These are phyloP conservation scores for Pteropus rufus DNA, from an alignment of 2,797 vertebrate genomes.

Conservation along the genomic window DNA sequence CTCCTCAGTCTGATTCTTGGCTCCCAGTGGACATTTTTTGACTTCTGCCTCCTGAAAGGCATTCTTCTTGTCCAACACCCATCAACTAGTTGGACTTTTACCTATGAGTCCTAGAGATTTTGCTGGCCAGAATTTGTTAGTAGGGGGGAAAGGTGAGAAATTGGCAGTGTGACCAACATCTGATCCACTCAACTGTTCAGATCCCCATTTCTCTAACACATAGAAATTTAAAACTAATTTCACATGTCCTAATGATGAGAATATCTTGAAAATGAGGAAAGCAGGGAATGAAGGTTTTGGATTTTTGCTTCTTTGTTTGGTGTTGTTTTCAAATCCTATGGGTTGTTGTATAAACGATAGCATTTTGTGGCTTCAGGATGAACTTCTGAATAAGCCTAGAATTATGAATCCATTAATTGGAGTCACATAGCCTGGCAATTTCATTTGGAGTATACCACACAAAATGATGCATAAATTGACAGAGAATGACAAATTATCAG, in stretches of 20 bases:
- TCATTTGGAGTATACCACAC: not conserved
- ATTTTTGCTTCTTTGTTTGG: not conserved
- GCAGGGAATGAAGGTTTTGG: not conserved
- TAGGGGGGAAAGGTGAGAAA: not conserved
- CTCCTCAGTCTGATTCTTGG: not conserved
- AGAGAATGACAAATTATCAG: not conserved
- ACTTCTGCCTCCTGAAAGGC: not conserved
- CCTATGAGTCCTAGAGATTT: not conserved
- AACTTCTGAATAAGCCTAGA: not conserved
- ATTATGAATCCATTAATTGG: not conserved
- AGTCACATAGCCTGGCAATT: not conserved
- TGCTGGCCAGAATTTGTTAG: not conserved
- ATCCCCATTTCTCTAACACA: not conserved
- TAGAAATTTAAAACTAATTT: not conserved
- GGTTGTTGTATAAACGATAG: not conserved
- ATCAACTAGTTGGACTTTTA: not conserved
- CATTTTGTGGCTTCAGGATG: not conserved
- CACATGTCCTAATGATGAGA: not conserved
- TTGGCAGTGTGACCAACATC: not conserved
- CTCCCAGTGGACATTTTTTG: fast-evolving
- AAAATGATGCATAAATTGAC: not conserved
- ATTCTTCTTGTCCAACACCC: not conserved
- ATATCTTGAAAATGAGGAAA: not conserved
- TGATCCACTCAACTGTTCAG: not conserved
- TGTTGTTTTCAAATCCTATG: not conserved